Evolutionary conservation across 2,888 invertebrate species (phyloP), one percentile per base, ranked within the genome.

Genomic region (Mythimna pallens): DNA sequence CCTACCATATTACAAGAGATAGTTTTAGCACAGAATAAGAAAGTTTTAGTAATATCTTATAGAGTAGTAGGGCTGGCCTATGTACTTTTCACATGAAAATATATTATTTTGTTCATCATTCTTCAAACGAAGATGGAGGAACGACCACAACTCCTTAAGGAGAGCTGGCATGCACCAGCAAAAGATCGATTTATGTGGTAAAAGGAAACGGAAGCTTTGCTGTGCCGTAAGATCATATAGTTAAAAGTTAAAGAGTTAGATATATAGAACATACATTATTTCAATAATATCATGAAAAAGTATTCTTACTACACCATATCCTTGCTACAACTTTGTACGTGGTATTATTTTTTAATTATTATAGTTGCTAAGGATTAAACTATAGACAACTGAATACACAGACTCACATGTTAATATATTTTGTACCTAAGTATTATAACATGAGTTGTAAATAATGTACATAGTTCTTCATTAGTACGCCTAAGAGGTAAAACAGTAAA

Each of bases 401-500:
- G 47, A 17, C 40, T 43, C 40, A 5, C 47, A 7, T 20, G 47
- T 17, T 12, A 12, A 14, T 43, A 12, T 43, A 43, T 43, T 43
- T 76, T 54, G 25, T 61, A 50, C 36, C 68, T 76, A 76, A 47
- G 57, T 57, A 55, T 12, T 2, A 40, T 58, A 50, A 25, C 30
- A 50, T 52, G 58, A 47, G 20, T 65, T 63, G 47, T 80, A 69
- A 80, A 74, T 58, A 74, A 54, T 57, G 12, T 54, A 63, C 50
- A 65, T 14, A 50, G 20, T 67, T 64, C 58, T 55, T 54, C 43
- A 81, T 62, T 69, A 43, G 71, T 43, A 66, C 62, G 55, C 47
- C 63, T 55, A 69, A 52, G 74, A 64, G 50, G 75, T 80, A 64
- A 79, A 66, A 10, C 57, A 70, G 47, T 75, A 82, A 72, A 79